phyloP scores from a whole-genome alignment of 1,140 invertebrate species.

The Andricus grossulariae region DNA sequence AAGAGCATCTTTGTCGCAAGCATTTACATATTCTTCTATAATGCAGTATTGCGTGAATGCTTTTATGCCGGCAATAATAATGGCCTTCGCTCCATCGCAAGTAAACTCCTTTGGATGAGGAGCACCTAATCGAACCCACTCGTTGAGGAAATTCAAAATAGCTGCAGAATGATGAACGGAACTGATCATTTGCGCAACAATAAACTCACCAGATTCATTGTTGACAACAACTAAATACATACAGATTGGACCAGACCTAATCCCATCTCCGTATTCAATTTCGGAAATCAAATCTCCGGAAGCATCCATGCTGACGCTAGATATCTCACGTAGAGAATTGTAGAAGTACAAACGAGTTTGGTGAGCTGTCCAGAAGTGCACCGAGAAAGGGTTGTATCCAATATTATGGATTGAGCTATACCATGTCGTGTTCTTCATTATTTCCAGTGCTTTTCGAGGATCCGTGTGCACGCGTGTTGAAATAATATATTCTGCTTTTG shows the following conservation, averaged over 20 bases:
- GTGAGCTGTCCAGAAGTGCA: conserved; percentile 42
- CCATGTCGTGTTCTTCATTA: conserved; percentile 9
- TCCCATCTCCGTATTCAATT: conserved; percentile 12
- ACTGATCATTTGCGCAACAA: too few species aligned
- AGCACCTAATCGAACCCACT: conserved; percentile 35
- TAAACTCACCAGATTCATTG: conserved; percentile 24
- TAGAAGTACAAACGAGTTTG: too few species aligned
- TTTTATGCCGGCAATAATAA: conserved; percentile 40
- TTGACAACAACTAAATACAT: conserved; percentile 34
- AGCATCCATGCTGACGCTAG: too few species aligned
- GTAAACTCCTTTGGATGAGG: conserved; percentile 44
- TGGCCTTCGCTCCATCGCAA: conserved; percentile 42
- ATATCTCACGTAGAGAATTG: too few species aligned
- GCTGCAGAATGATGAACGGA: too few species aligned
- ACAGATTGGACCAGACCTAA: conserved; percentile 27
- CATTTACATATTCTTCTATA: conserved; percentile 38
- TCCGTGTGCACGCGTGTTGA: conserved; percentile 33
- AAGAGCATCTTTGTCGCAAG: background rate
- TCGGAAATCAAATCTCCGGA: conserved; percentile 16
- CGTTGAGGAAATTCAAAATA: conserved; percentile 41
- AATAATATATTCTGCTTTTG: conserved; percentile 14
- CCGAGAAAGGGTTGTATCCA: conserved; percentile 41
- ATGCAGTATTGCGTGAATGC: too few species aligned
- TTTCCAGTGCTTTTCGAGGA: conserved; percentile 35
- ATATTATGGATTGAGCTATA: conserved; percentile 35